Evolutionary conservation across 2,113 vertebrate species (phyloP), one percentile per base, ranked within the genome.

Genomic region (Coreoperca whiteheadi): DNA sequence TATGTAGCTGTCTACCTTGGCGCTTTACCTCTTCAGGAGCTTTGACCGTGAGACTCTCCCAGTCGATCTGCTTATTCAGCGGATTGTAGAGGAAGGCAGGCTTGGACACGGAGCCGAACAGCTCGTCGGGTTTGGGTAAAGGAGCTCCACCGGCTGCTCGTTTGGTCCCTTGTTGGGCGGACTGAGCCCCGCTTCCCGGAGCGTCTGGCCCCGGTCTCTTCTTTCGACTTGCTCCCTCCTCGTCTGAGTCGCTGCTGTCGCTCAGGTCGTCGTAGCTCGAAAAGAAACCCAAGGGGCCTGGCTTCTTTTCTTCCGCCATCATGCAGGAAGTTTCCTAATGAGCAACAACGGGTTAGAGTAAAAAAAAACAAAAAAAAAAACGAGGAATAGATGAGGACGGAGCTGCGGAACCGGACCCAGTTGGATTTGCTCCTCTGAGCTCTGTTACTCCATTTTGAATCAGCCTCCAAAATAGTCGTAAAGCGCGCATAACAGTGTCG

Each of bases 21-120:
- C 1, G 32, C 1, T 37, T 69, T 85, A 98, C 97, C 97, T 99
- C 98, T 85, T 98, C 97, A 0, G 98, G 98, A 0, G 97, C 95
- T 90, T 97, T 96, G 61, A 98, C 94, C 4, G 96, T 94, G 70
- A 97, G 96, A 57, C 96, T 95, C 77, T 98, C 97, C 98, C 98
- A 99, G 94, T 99, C 97, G 66, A 99, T 98, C 91, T 97, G 92
- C 83, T 97, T 97, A 81, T 97, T 97, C 34, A 97, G 94, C 0
- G 98, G 98, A 65, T 98, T 98, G 77, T 97, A 97, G 39, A 99
- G 96, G 48, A 99, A 99, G 9, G 97, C 89, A 0, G 98, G 98
- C 46, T 96, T 97, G 67, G 95, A 95, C 78, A 98, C 97, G n/a
- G 96, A 96, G 32, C 95, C 91, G 92, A 99, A 98, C 21, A 98